Evolutionary conservation across 2,888 invertebrate genomes (phyloP), one percentile per base, ranked within the genome.

Genomic region (Metallyticus violacea): DNA sequence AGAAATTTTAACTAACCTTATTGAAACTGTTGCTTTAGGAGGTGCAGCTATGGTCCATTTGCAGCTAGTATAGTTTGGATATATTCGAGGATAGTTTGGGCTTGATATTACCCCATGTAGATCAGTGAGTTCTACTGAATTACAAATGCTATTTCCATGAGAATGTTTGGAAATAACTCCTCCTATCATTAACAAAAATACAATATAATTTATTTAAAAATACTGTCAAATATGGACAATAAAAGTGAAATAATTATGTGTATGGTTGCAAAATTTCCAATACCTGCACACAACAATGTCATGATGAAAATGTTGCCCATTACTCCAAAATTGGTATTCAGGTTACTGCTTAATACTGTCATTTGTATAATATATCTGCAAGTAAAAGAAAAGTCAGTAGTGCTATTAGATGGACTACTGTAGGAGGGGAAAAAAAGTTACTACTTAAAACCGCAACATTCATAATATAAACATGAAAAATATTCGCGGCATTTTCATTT

Each of bases 1-100:
- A n/a, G n/a, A n/a, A n/a, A n/a, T n/a, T n/a, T n/a, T n/a, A n/a
- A 81, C 89, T 88, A 88, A 90, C 90, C 88, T 88, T 27, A 90
- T 87, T 27, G 89, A 89, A 22, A 90, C 87, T 62, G 88, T 85
- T 83, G 89, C 87, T 27, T 88, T 87, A n/a, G 89, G 88, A 80
- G 90, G 89, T 30, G 89, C 88, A 26, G 89, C 86, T 85, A 90
- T 89, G 30, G 88, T 88, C 90, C 90, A 90, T 26, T 89, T 88
- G 85, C 90, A 90, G 81, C 89, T 89, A 3, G 89, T 89, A 79
- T 88, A 86, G 77, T 89, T 88, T 22, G 89, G 89, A 81, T 89
- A 89, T 1, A 88, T 85, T 22, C 82, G 62, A 29, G 90, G 90
- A 86, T 90, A 90, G 26, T 89, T 88, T 25, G 90, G 90, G 85